Evolutionary conservation across 1,140 invertebrate species (phyloP), one percentile per base, ranked within the genome.

Genomic region (Drosophila mayri): DNA sequence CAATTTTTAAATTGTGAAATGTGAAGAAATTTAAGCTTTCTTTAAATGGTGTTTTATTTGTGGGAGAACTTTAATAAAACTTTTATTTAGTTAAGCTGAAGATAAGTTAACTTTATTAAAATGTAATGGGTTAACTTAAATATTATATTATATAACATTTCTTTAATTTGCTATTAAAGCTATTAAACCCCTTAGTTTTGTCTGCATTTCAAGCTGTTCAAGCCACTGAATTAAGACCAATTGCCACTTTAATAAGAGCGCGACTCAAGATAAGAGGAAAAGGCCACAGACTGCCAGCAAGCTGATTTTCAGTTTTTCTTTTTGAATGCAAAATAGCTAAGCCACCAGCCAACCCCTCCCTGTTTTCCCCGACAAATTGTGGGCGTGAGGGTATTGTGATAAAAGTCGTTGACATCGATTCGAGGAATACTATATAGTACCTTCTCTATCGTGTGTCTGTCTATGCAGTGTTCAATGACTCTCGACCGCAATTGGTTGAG

Each of bases 401-500:
- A 59, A 72, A 18, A 72, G 67, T 47, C 67, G 55, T 72, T 72
- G 70, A 72, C 67, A 73, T 73, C 67, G 68, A 73, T 73, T 72
- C 25, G 37, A 72, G 37, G 11, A 49, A 32, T 47, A 49, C 25
- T 49, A 22, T 41, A 58, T n/a, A 35, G 49, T 12, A 63, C 47
- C 47, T 30, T 3, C 10, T 25, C 25, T 25, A 25, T 25, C 25
- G 25, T 43, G 28, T 43, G 44, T 80, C 50, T 60, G 49, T 75
- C 38, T 77, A 40, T 73, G 37, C 37, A 41, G 38, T 80, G 66
- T 70, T 83, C 84, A 79, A 84, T 84, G 84, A 81, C 85, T 71
- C 85, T 88, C 85, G 68, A 88, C 85, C 80, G 84, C 84, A 81
- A 84, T 87, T 79, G 65, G 65, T 61, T 67, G 72, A 75, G 66